Base-by-base conservation (phyloP, 2,797 vertebrate genomes). In the Anguilla megastoma region DNA sequence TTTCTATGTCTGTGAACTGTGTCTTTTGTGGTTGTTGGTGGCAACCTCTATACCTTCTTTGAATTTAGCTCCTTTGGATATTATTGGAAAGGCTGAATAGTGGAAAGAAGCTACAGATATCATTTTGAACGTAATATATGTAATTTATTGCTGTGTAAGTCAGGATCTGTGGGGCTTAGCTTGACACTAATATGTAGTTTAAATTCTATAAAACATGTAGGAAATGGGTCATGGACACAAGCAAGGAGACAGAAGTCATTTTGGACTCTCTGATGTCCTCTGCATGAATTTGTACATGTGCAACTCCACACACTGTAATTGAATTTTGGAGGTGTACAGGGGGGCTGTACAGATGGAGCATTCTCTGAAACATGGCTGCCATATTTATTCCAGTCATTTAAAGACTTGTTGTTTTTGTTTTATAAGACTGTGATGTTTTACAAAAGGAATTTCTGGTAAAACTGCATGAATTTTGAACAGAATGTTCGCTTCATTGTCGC, bases 11-110 rank as follows among this genome's bases (percentile, higher is more conserved):
- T 88, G 84, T 71, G 88, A 91, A 88, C 0, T 16, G 41, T 45
- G 41, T 45, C 63, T 45, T 87, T 91, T 90, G 86, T 91, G 89
- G 90, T 90, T 86, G 89, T 91, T 82, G 36, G 66, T 71, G 27
- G 66, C 27, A 71, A n/a, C 66, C 0, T 30, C 10, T 71, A 27
- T 27, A 71, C 27, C 66, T 71, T 27, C 66, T 27, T 71, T 30
- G 24, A 27, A n/a, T 33, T 74, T 14, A 30, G 9, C 27, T 1
- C 3, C 27, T 33, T 74, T 74, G 30, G 27, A 30, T 74, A 10
- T 12, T 74, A 33, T 33, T 74, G 69, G 69, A 33, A 74, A 74
- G 69, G 30, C 69, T 74, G 30, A 30, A 33, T 30, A 33, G 7
- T 33, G 30, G 69, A 74, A 27, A 27, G 4, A 66, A 66, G 16